A percentile compares a stretch with the other conserved stretches of the same genome.
These are phyloP conservation scores for Drosophila diplacantha DNA, from an alignment of 2,888 invertebrate species.

Conservation along the genomic window DNA sequence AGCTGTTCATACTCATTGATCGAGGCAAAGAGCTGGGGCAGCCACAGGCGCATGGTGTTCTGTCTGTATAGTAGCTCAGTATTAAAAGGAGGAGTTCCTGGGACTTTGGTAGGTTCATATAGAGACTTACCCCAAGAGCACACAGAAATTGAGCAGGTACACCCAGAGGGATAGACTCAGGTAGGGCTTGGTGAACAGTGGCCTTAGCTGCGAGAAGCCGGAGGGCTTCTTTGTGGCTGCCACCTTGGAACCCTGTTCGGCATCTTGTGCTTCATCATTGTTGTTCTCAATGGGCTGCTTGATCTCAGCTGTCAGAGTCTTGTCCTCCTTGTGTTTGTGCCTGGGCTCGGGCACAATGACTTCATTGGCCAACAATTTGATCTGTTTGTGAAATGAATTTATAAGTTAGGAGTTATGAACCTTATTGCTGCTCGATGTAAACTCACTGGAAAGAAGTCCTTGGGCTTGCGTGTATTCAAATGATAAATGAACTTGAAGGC, in stretches of 20 bases:
- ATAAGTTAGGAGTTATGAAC: background rate
- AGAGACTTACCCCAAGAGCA: conserved; percentile 81
- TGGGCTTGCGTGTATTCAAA: conserved; percentile 81
- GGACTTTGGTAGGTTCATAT: too few species aligned
- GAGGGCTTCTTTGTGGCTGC: conserved; percentile 49
- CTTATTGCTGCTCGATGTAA: too few species aligned
- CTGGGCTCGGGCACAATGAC: conserved; percentile 47
- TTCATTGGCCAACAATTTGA: conserved; percentile 66
- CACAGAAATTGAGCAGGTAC: conserved; percentile 82
- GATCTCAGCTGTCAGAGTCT: background rate
- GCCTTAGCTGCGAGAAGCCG: conserved; percentile 82
- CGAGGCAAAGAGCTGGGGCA: conserved; percentile 89
- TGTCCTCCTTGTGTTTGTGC: conserved; percentile 21
- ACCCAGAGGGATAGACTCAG: conserved; percentile 81
- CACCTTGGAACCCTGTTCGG: conserved; percentile 30
- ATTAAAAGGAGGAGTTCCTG: background rate
- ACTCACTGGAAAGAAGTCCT: conserved; percentile 82
- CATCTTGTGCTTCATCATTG: conserved; percentile 7
- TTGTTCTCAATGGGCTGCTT: conserved; percentile 13
- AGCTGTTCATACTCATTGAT: conserved; percentile 78
- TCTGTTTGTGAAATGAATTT: conserved; percentile 40
- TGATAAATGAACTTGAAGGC: conserved; percentile 80
- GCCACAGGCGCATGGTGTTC: conserved; percentile 90
- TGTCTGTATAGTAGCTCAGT: conserved; percentile 80
- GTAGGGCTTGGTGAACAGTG: conserved; percentile 83